These are phyloP conservation scores for Chaetodon auriga DNA, from an alignment of 2,113 vertebrate species.

Conservation along the genomic window DNA sequence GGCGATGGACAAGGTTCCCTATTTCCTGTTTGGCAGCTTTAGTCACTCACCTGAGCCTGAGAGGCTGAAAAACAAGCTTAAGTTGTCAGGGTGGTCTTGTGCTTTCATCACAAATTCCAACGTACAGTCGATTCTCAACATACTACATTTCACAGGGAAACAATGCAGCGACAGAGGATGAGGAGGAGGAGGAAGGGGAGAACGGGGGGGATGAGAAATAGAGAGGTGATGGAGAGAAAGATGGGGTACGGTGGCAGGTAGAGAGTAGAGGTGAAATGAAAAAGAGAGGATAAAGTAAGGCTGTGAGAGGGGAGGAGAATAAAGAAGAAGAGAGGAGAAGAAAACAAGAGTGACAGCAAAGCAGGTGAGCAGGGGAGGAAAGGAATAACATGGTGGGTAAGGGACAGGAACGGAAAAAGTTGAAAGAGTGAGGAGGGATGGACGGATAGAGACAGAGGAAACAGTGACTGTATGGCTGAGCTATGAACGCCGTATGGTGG, in stretches of 20 bases:
- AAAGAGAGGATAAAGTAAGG: neutral
- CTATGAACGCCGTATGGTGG: constrained; percentile 27
- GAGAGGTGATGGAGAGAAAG: neutral
- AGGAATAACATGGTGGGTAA: neutral
- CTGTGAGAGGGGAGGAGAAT: neutral
- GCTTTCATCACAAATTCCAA: constrained; percentile 37
- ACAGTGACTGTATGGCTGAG: constrained; percentile 23
- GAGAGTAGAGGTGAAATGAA: neutral
- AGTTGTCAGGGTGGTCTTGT: constrained; percentile 47
- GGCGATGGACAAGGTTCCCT: constrained; percentile 7
- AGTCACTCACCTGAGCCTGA: constrained; percentile 47
- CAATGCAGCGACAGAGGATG: constrained; percentile 3
- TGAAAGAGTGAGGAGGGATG: neutral
- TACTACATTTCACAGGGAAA: constrained; percentile 24
- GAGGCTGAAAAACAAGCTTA: constrained; percentile 54
- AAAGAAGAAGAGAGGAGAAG: neutral
- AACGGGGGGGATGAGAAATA: neutral
- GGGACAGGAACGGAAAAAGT: neutral
- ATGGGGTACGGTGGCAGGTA: neutral
- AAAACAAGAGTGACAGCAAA: neutral
- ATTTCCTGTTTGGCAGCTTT: constrained; percentile 51
- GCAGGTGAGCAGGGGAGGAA: neutral
- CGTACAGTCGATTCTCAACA: constrained; percentile 40
- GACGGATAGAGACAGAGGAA: neutral
- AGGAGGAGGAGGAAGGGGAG: neutral